Evolutionary conservation across 2,797 vertebrate genomes (phyloP), one percentile per base, ranked within the genome.

Genomic region (Silurus aristotelis): DNA sequence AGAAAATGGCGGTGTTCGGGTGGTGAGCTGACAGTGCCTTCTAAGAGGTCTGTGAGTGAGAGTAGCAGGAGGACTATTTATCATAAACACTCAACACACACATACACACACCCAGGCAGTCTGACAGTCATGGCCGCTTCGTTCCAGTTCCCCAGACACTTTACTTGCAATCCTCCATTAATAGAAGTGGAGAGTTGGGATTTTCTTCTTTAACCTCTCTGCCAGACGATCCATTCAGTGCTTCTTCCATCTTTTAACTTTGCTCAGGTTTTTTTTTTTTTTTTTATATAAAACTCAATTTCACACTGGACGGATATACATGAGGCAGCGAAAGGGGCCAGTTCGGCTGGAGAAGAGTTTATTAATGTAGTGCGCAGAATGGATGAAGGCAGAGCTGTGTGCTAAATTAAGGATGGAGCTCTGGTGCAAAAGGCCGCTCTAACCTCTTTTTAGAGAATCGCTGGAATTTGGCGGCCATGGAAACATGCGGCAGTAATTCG

Each of bases 201-300:
- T 58, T 60, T 58, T 58, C 79, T 85, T 78, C 75, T 60, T 85
- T 80, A 85, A 87, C 78, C 88, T 85, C 55, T 9, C 6, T 71
- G 75, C 87, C 86, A 86, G 27, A 17, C 5, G 25, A 79, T 83
- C 25, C 17, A 38, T 22, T 87, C 22, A 12, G 78, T 7, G 25
- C 83, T 68, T 76, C 80, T 66, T 0, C 58, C 38, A 63, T 46
- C 79, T 83, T 67, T 85, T 60, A 86, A 84, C 75, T 61, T 38
- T 0, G n/a, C 48, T 61, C 70, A n/a, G 13, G 4, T 84, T 22
- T 84, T 87, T 76, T 60, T 60, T 12, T 1, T 15, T 63, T 20
- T 63, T 63, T 63, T 25, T n/a, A 66, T 61, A 79, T 78, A 87
- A 89, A 89, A 87, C 83, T 87, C 85, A 87, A 88, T 85, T 88